Evolutionary conservation across 2,113 vertebrate species (phyloP), one percentile per base, ranked within the genome.

Genomic region (Phoxinus phoxinus): DNA sequence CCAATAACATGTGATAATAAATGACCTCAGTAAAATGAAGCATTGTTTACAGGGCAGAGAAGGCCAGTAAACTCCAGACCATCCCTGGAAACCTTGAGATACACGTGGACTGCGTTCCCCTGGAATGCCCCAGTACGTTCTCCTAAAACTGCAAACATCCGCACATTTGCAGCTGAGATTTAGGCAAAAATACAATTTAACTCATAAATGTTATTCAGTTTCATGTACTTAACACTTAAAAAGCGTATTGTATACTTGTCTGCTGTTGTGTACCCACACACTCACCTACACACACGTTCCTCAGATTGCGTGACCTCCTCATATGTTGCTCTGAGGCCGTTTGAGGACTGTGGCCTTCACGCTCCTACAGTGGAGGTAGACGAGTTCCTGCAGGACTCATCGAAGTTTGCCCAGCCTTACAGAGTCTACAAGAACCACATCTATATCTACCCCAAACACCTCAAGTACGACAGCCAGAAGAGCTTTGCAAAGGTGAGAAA

Each of bases 391-490:
- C 96, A 96, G 73, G 97, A 97, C 88, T 95, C 96, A 63, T 96
- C 96, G 59, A 98, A 96, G 93, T 97, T 96, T 84, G 96, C 96
- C n/a, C 97, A 95, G 72, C 97, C 97, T 32, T 96, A 98, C 78
- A 94, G 96, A 83, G 96, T 96, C 19, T 99, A 99, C 93, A 97
- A 94, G 92, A 99, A 99, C 93, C 98, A 99, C 93, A 95, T 99
- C 92, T 99, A 99, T n/a, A 86, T 99, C 35, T 99, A 99, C 86
- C 98, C 98, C 44, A 98, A 95, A 89, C 98, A 99, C 89, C 97
- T 99, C 71, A 99, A 99, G 82, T 99, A 99, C 2, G 98, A 99
- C 87, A 96, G 96, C 89, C 98, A 99, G 94, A 99, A 97, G 92
- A 97, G 96, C 89, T 99, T 99, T 85, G 96, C 95, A 90, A 99